Base-by-base conservation (phyloP, 1,140 invertebrate species). In the Linepithema humile region DNA sequence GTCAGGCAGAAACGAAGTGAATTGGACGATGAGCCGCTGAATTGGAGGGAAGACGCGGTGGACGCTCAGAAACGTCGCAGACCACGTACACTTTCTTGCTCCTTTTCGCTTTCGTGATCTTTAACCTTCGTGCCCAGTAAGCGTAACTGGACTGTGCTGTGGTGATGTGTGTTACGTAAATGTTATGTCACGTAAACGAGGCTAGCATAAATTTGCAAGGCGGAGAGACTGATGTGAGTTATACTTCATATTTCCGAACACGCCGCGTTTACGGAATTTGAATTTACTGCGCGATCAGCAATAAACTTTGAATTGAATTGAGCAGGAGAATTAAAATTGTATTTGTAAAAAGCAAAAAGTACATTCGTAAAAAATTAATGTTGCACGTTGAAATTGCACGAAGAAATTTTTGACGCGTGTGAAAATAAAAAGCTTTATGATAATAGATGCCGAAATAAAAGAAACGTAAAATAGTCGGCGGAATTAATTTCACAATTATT, bases 81-180 rank as follows among this genome's bases (percentile, higher is more conserved):
- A 40, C 23, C 35, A 73, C 35, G 53, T 74, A 74, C 48, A 59
- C 17, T 12, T 40, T 23, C 53, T 40, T 38, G 17, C 53, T 74
- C 23, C 17, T 40, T 73, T 32, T 57, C 50, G 50, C 35, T 73
- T 40, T 73, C 35, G 70, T 74, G 70, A 74, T 74, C 70, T 74
- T 74, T 43, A 60, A 74, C 35, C 7, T 74, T 74, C 53, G 70
- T 40, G 15, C 20, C n/a, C 26, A n/a, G 48, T 9, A 20, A 40
- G 40, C n/a, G 17, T 74, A 74, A 74, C 35, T n/a, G 53, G 4
- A 17, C 10, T n/a, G 15, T 29, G 55, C 23, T 20, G 17, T 26
- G 50, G 40, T 29, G 17, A 9, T 26, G 12, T 20, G 53, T 74
- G 70, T 55, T 74, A 74, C 17, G 23, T 74, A 74, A 72, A 74